Evolutionary conservation across 2,888 invertebrate genomes (phyloP).

Genomic region (Globia sparganii): DNA sequence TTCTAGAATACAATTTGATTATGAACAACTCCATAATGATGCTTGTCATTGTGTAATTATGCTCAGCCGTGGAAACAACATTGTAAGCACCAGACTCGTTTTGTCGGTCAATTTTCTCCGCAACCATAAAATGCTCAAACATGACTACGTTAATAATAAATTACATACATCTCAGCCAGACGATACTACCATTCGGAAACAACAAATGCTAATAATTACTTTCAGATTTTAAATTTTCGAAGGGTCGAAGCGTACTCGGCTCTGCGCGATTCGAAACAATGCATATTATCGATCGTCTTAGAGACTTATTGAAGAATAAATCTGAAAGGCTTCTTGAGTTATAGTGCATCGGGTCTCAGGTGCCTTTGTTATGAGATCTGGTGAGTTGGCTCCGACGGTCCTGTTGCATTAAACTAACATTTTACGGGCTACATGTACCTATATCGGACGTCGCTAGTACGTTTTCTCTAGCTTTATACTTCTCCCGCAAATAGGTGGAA

Average conservation of each 20-base stretch:
- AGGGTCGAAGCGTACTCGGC: conserved; percentile 68
- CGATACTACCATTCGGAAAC: conserved; percentile 80
- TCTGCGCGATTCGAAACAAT: conserved; percentile 72
- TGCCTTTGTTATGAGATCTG: conserved; percentile 62
- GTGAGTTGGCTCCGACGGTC: conserved; percentile 47
- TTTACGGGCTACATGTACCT: conserved; percentile 64
- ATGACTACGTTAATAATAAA: conserved; percentile 85
- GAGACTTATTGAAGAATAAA: conserved; percentile 78
- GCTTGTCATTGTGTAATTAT: conserved; percentile 72
- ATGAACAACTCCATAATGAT: conserved; percentile 52
- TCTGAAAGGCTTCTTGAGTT: conserved; percentile 66
- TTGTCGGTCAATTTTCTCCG: conserved; percentile 80
- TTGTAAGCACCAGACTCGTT: conserved; percentile 76
- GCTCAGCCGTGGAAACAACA: conserved; percentile 71
- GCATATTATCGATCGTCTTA: conserved; percentile 74
- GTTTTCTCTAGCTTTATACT: conserved; percentile 56
- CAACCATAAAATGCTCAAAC: conserved; percentile 81
- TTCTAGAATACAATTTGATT: conserved; percentile 65
- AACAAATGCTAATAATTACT: conserved; percentile 83
- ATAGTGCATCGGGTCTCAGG: conserved; percentile 56
- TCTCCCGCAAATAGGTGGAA: conserved; percentile 50
- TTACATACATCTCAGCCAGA: conserved; percentile 79
- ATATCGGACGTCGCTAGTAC: conserved; percentile 49
- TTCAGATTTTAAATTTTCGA: conserved; percentile 75
- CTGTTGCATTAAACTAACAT: conserved; percentile 62